Conservation (phyloP, 2,113 vertebrate species). For the Ptyas mucosa region DNA sequence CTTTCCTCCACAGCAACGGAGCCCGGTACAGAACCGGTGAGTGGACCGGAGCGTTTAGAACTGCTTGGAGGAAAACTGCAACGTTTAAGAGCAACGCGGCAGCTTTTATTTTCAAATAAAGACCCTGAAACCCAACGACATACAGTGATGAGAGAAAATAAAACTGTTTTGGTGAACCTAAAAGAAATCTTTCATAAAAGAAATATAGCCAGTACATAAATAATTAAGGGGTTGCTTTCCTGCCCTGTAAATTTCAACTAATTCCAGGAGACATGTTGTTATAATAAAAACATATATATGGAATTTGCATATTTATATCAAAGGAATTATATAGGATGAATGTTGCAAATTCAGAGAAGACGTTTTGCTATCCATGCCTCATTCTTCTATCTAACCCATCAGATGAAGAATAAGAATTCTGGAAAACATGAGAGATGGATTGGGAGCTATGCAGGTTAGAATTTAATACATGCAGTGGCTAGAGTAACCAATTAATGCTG, state of each 20-base stretch:
- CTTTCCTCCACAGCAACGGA: fast-evolving
- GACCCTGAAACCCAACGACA: background rate
- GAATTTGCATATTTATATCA: background rate
- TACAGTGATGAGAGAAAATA: background rate
- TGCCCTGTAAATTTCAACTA: background rate
- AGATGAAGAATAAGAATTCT: background rate
- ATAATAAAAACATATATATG: background rate
- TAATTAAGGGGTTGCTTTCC: background rate
- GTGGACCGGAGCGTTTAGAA: background rate
- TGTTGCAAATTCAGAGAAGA: background rate
- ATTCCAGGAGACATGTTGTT: background rate
- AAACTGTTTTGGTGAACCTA: too few relatives aligned
- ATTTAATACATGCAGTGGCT: background rate
- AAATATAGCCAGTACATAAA: background rate
- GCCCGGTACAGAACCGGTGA: background rate
- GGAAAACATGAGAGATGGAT: background rate
- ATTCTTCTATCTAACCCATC: too few relatives aligned
- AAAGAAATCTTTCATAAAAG: background rate
- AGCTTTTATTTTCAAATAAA: background rate
- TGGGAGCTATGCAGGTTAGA: background rate
- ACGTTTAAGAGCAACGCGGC: background rate
- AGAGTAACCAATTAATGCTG: background rate
- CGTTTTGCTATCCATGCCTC: background rate
- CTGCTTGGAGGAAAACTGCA: background rate
- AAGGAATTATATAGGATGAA: background rate